Conservation (phyloP, 2,888 invertebrate species). For the Pammene aurita region DNA sequence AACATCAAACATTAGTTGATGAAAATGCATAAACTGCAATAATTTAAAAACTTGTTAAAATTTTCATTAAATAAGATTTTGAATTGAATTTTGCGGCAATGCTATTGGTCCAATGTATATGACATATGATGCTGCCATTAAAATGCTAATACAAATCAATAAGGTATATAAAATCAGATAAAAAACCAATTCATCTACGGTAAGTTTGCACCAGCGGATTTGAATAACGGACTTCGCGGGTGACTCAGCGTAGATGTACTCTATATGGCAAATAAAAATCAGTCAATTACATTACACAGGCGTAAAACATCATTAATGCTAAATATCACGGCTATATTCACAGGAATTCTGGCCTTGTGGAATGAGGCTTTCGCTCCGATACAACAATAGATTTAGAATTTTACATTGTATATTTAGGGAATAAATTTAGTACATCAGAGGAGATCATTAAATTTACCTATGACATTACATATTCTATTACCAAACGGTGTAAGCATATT, state of each 20-base stretch:
- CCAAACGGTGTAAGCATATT: background rate
- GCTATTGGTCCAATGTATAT: no score
- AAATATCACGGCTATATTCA: conserved; percentile 5
- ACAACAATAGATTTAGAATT: conserved; percentile 4
- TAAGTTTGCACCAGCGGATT: no score
- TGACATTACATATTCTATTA: conserved; percentile 8
- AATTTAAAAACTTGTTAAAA: no score
- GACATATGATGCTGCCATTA: no score
- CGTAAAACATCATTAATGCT: background rate
- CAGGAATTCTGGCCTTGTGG: background rate
- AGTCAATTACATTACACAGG: conserved; percentile 10
- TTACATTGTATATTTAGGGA: conserved; percentile 13
- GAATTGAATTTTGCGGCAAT: no score
- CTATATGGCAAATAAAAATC: conserved; percentile 16
- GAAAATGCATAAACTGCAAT: background rate
- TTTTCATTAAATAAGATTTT: no score
- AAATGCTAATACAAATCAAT: background rate
- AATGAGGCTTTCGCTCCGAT: background rate
- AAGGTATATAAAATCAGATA: background rate
- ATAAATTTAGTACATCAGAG: conserved; percentile 7
- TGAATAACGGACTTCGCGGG: no score
- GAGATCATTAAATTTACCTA: conserved; percentile 18
- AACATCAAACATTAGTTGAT: background rate
- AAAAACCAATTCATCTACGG: background rate
- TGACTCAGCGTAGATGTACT: background rate